These are phyloP conservation scores for Ephestia elutella DNA, from an alignment of 1,140 invertebrate genomes.

Conservation along the genomic window DNA sequence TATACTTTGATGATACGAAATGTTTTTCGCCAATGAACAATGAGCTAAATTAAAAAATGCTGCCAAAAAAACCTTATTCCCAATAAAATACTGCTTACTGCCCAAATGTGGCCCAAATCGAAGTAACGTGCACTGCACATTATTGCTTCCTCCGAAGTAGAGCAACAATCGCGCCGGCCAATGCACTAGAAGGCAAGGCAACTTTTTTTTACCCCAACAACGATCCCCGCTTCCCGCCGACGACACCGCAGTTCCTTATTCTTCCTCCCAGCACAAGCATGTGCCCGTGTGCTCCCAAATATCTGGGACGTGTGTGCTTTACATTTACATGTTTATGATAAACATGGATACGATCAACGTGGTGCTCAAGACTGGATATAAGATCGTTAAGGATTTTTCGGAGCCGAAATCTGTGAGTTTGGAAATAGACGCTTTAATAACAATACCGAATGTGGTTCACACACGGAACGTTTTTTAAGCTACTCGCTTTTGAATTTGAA, in stretches of 20 bases:
- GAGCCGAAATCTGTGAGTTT: slow-evolving; percentile 60
- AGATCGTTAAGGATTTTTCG: slow-evolving; percentile 61
- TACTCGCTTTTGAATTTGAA: too few relatives aligned
- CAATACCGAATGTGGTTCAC: too few relatives aligned
- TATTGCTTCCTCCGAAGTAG: too few relatives aligned
- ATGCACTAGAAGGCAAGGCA: slow-evolving; percentile 45
- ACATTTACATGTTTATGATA: slow-evolving; percentile 4
- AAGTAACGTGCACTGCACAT: too few relatives aligned
- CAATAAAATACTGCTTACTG: too few relatives aligned
- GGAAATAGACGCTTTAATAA: not conserved
- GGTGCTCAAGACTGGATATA: slow-evolving; percentile 61
- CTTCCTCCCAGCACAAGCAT: slow-evolving; percentile 48
- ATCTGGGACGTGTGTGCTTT: not conserved
- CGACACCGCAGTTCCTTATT: slow-evolving; percentile 59
- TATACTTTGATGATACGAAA: too few relatives aligned
- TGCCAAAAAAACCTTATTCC: too few relatives aligned
- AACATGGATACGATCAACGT: slow-evolving; percentile 60
- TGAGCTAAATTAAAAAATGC: too few relatives aligned
- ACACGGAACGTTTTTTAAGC: too few relatives aligned
- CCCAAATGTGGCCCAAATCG: too few relatives aligned
- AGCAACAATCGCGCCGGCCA: slow-evolving; percentile 39
- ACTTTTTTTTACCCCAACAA: slow-evolving; percentile 62
- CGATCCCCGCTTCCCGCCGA: slow-evolving; percentile 55
- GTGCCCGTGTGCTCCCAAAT: slow-evolving; percentile 27
- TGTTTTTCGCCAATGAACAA: too few relatives aligned